Base-by-base conservation (phyloP, 23 tunicate species). In the Aplidium turbinatum region DNA sequence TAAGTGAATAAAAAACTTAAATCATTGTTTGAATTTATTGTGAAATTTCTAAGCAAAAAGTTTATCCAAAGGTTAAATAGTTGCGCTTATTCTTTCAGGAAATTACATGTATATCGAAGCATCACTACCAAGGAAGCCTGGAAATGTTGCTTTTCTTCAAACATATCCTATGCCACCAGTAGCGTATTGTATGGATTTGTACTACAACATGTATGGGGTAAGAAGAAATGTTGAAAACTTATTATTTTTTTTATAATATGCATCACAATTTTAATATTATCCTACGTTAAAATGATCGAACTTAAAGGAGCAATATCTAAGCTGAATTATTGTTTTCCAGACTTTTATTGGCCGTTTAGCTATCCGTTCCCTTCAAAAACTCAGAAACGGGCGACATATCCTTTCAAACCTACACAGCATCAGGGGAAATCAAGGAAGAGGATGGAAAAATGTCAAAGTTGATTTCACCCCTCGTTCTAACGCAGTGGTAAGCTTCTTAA, bases 201-300 rank as follows among this genome's bases (percentile, higher is more conserved):
- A 72, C 72, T 91, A 91, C 79, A 53, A 78, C 58, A 91, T 91
- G 97, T 47, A 67, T 21, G 97, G 97, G 82, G 90, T 84, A 47
- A 81, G 96, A 80, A 11, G 61, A 13, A 54, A 20, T 5, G 50
- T 54, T 11, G 60, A 13, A n/a, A 22, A n/a, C n/a, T 42, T 42
- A 9, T 16, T 20, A n/a, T n/a, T n/a, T n/a, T n/a, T n/a, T n/a
- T n/a, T n/a, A n/a, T n/a, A n/a, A n/a, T n/a, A n/a, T n/a, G n/a
- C n/a, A n/a, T n/a, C n/a, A n/a, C n/a, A n/a, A n/a, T n/a, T n/a
- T n/a, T n/a, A n/a, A n/a, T n/a, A n/a, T n/a, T n/a, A n/a, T n/a
- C n/a, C n/a, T n/a, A n/a, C n/a, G n/a, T n/a, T n/a, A n/a, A n/a
- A n/a, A n/a, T n/a, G n/a, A n/a, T n/a, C n/a, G n/a, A n/a, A n/a